Percentiles rank a stretch among this genome's conserved stretches.
Evolutionary conservation across 1,140 invertebrate species (phyloP).

Genomic region (Bombus vancouverensis): DNA sequence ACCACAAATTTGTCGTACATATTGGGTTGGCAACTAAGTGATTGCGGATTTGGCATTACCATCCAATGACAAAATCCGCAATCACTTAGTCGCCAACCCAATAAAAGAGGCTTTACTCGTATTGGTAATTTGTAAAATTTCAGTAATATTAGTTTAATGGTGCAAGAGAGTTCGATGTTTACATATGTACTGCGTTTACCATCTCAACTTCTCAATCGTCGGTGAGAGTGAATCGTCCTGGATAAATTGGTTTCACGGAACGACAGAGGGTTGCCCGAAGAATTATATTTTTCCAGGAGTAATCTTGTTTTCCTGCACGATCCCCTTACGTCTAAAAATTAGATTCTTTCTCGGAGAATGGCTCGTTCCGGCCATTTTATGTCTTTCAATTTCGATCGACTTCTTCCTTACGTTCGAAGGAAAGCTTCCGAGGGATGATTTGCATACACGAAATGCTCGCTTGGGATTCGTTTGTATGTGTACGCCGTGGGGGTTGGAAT

Average conservation of each 20-base stretch:
- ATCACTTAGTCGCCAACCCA: too few relatives aligned
- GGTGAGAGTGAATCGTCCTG: background rate
- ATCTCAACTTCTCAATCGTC: background rate
- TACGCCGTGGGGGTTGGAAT: background rate
- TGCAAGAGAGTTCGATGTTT: too few relatives aligned
- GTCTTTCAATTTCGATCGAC: constrained; percentile 21
- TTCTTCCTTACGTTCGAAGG: background rate
- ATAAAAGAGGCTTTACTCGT: too few relatives aligned
- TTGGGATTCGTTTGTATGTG: background rate
- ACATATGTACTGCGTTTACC: background rate
- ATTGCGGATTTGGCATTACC: too few relatives aligned
- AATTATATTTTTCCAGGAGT: background rate
- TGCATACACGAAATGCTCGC: background rate
- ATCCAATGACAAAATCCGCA: too few relatives aligned
- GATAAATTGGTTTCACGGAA: background rate
- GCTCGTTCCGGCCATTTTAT: background rate
- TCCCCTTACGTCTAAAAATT: background rate
- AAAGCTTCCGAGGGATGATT: too few relatives aligned
- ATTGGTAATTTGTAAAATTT: too few relatives aligned
- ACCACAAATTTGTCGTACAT: too few relatives aligned
- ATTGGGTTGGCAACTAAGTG: too few relatives aligned
- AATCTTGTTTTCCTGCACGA: background rate
- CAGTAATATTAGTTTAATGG: too few relatives aligned
- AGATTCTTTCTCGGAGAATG: background rate
- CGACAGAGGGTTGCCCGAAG: background rate